Conservation (phyloP, 2,113 vertebrate genomes). For the Anser cygnoides region DNA sequence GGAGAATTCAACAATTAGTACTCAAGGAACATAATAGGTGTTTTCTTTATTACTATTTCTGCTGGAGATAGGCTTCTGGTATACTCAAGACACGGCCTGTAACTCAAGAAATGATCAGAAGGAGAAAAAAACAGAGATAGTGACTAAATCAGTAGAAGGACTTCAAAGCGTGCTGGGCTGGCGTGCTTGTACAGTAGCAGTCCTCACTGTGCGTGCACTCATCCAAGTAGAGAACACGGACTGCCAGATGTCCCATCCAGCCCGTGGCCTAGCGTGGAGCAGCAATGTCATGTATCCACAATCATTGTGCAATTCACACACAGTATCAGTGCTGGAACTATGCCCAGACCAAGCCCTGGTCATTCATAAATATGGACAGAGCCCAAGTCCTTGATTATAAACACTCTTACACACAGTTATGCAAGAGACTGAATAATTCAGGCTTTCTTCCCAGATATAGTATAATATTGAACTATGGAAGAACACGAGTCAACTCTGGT, state of each 20-base stretch:
- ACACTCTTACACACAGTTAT: conserved; percentile 28
- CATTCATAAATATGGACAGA: conserved; percentile 64
- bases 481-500: not conserved
- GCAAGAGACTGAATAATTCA: conserved; percentile 46
- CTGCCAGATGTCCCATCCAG: not conserved
- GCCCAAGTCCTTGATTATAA: conserved; percentile 50
- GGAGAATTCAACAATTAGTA: not conserved
- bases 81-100: not conserved
- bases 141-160: not conserved
- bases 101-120: not conserved
- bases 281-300: conserved; percentile 20
- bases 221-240: conserved; percentile 3
- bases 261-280: not conserved
- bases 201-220: not conserved
- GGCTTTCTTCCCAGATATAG: conserved; percentile 38
- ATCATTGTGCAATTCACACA: conserved; percentile 43
- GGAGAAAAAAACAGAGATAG: not conserved
- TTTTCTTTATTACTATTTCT: not conserved
- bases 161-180: not conserved
- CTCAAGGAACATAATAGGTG: not conserved
- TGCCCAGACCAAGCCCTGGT: not conserved
- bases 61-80: not conserved
- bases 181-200: not conserved
- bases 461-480: not conserved
- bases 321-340: conserved; percentile 34